These are phyloP conservation scores for Campoletis sonorensis DNA, from an alignment of 1,140 invertebrate species.

Conservation along the genomic window DNA sequence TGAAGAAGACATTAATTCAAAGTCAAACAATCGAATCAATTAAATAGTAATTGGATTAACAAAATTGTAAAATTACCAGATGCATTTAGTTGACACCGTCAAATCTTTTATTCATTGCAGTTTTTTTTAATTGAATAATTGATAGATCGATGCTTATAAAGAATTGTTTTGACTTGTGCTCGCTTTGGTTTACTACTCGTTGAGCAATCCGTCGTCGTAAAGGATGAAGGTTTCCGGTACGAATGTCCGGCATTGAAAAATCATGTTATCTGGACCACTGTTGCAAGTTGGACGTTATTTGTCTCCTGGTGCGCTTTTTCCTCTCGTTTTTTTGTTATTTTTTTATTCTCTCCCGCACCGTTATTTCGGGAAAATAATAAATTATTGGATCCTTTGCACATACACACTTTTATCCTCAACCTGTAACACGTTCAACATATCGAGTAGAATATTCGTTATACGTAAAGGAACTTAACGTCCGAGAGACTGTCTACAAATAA, in stretches of 20 bases:
- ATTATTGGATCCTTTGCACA: conserved; percentile 43
- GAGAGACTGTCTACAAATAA: conserved; percentile 50
- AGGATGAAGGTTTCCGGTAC: neutral
- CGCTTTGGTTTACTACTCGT: too few relatives aligned
- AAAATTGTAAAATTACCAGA: too few relatives aligned
- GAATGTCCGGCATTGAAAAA: conserved; percentile 8
- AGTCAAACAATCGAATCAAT: too few relatives aligned
- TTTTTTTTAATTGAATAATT: too few relatives aligned
- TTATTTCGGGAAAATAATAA: conserved; percentile 52
- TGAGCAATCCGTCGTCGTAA: neutral
- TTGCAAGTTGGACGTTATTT: conserved; percentile 17
- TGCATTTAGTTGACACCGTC: too few relatives aligned
- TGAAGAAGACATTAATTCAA: too few relatives aligned
- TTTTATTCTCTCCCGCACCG: conserved; percentile 8
- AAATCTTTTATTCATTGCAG: too few relatives aligned
- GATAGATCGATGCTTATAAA: too few relatives aligned
- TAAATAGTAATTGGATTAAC: too few relatives aligned
- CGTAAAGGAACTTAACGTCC: conserved; percentile 14
- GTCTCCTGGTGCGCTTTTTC: conserved; percentile 13
- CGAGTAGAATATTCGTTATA: conserved; percentile 35
- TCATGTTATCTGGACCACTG: neutral
- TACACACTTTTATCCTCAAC: conserved; percentile 26
- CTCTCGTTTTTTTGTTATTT: neutral
- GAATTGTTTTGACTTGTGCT: too few relatives aligned
- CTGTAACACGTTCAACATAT: neutral